These are phyloP conservation scores for Ellobium chinense DNA, from an alignment of 2,888 invertebrate genomes.

Conservation along the genomic window DNA sequence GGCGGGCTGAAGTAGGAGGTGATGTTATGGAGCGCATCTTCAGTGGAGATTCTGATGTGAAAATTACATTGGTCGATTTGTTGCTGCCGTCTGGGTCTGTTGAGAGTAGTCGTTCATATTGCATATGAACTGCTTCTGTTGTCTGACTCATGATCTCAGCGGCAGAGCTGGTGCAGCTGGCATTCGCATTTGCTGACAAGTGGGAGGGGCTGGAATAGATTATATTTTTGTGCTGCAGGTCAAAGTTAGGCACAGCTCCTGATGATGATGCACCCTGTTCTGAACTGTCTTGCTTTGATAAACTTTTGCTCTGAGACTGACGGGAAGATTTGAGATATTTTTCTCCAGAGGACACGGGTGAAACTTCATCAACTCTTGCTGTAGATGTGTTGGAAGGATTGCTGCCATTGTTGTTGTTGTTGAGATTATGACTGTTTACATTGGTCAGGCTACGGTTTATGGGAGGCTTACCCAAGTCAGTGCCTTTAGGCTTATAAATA, in stretches of 20 bases:
- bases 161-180: background rate
- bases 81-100: background rate
- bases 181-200: background rate
- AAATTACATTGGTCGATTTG: background rate
- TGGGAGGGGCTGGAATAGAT: background rate
- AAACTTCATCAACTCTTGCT: background rate
- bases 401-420: background rate
- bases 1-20: background rate
- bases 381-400: background rate
- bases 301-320: background rate
- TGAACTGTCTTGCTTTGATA: background rate
- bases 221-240: background rate
- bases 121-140: background rate
- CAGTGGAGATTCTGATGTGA: slow-evolving; percentile 12
- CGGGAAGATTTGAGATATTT: background rate
- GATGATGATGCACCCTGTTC: background rate
- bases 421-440: background rate
- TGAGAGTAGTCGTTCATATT: background rate
- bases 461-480: background rate
- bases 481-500: background rate
- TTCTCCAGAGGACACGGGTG: background rate
- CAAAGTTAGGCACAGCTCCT: background rate
- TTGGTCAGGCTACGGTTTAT: background rate
- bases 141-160: background rate
- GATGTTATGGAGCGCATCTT: background rate